Percentiles rank a stretch among this genome's conserved stretches.
phyloP scores from a whole-genome alignment of 1,140 invertebrate species.

The Stenopsyche tienmushanensis region DNA sequence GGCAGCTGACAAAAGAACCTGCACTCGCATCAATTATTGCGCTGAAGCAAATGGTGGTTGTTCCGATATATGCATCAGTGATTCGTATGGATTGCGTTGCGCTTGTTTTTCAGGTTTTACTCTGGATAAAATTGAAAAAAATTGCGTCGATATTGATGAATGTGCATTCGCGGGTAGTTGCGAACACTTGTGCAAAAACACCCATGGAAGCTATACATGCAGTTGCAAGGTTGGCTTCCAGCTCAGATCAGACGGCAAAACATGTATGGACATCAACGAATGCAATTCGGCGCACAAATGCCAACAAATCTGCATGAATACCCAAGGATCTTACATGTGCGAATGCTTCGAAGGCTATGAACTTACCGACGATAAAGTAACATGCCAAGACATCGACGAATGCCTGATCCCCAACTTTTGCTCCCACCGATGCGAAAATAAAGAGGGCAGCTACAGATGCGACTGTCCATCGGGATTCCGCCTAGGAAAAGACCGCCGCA shows the following conservation, averaged over 20 bases:
- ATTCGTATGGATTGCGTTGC: conserved; percentile 10
- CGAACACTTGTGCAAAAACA: conserved; percentile 73
- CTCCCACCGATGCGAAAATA: conserved; percentile 39
- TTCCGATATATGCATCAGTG: conserved; percentile 41
- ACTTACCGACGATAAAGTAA: conserved; percentile 46
- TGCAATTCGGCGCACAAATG: conserved; percentile 48
- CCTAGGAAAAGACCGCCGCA: conserved; percentile 40
- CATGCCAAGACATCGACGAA: conserved; percentile 60
- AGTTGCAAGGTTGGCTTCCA: conserved; percentile 51
- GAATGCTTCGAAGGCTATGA: conserved; percentile 53
- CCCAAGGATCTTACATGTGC: conserved; percentile 55
- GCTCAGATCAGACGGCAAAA: conserved; percentile 48
- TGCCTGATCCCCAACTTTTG: conserved; percentile 49
- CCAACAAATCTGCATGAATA: conserved; percentile 59
- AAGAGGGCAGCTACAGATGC: conserved; percentile 16
- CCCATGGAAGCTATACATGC: conserved; percentile 61
- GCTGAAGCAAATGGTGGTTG: conserved; percentile 56
- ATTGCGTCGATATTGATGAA: conserved; percentile 67
- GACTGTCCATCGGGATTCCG: conserved; percentile 39
- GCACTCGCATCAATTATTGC: conserved; percentile 59
- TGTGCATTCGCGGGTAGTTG: conserved; percentile 58
- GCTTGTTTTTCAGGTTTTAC: conserved; percentile 61
- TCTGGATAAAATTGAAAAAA: conserved; percentile 44
- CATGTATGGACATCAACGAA: conserved; percentile 55
- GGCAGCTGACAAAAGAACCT: conserved; percentile 53